Base-by-base conservation (phyloP, 2,888 invertebrate species). In the Crematogaster levior region DNA sequence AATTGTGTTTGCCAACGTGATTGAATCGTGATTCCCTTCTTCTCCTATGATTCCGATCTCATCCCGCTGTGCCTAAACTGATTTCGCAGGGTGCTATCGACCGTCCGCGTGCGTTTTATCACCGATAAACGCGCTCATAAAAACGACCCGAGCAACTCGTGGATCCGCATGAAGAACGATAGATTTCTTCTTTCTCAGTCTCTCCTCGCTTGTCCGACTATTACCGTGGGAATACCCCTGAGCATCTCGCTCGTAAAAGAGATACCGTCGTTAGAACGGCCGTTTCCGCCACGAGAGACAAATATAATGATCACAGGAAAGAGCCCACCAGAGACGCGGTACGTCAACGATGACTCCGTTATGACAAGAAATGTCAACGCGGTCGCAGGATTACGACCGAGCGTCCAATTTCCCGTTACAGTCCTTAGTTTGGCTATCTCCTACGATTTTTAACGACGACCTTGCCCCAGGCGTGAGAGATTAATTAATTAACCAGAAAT, bases 221-320 rank as follows among this genome's bases (percentile, higher is more conserved):
- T 77, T 30, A 18, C 12, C 40, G 30, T 4, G 6, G 12, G 21
- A 15, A 66, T 24, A 53, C 12, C 5, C 48, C 24, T 12, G 48
- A 10, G n/a, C n/a, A 18, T 65, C 15, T n/a, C 63, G 65, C 66
- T 70, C 70, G 70, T 79, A 56, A 77, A 77, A 68, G n/a, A 40
- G 18, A 43, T 34, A 53, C 30, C 53, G 66, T 43, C 53, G 27
- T 48, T 27, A 27, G 3, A 24, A 43, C 40, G n/a, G 12, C 51
- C 15, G 12, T 5, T 21, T 37, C n/a, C 12, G 9, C 12, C 21
- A 0, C 27, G 66, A n/a, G n/a, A 18, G 48, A 24, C 15, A 68
- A 43, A 43, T 56, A 68, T 18, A 40, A 77, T 1, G 66, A 40
- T 15, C 27, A 18, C 18, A 21, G 18, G 15, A 7, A 18, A 40